Evolutionary conservation across 53 echinoderm and acorn worm species (phyloP).

Genomic region (Apostichopus leukothele): DNA sequence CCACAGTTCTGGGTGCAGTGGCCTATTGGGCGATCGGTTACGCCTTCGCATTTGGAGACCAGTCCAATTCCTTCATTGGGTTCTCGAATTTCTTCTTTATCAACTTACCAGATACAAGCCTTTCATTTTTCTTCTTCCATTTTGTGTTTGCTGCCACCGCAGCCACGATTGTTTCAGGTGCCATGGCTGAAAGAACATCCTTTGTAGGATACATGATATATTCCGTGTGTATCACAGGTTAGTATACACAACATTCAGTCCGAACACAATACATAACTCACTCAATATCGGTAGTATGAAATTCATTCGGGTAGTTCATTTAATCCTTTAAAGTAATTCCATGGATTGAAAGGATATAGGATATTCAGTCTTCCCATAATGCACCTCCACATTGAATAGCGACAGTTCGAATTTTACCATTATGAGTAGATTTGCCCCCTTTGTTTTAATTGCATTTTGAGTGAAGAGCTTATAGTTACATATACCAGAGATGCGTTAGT

Average conservation of each 20-base stretch:
- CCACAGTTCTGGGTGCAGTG: conserved; percentile 68
- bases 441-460: too few species aligned
- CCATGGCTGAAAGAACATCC: conserved; percentile 76
- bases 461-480: too few species aligned
- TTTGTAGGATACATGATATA: conserved; percentile 59
- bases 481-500: too few species aligned
- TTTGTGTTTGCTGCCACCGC: conserved; percentile 83
- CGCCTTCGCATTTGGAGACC: conserved; percentile 71
- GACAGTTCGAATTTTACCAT: too few species aligned
- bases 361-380: too few species aligned
- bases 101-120: conserved; percentile 24
- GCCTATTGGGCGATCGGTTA: conserved; percentile 70
- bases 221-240: conserved; percentile 54
- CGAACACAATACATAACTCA: too few species aligned
- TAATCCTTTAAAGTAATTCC: too few species aligned
- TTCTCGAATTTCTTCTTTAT: conserved; percentile 65
- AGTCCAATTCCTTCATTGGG: conserved; percentile 63
- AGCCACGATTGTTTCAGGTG: conserved; percentile 78
- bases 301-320: too few species aligned
- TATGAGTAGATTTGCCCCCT: too few species aligned
- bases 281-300: too few species aligned
- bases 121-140: conserved; percentile 72
- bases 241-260: neutral
- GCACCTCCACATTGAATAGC: too few species aligned
- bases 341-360: too few species aligned